Base-by-base conservation (phyloP, 2,797 vertebrate genomes). In the Sebastes diaconus region DNA sequence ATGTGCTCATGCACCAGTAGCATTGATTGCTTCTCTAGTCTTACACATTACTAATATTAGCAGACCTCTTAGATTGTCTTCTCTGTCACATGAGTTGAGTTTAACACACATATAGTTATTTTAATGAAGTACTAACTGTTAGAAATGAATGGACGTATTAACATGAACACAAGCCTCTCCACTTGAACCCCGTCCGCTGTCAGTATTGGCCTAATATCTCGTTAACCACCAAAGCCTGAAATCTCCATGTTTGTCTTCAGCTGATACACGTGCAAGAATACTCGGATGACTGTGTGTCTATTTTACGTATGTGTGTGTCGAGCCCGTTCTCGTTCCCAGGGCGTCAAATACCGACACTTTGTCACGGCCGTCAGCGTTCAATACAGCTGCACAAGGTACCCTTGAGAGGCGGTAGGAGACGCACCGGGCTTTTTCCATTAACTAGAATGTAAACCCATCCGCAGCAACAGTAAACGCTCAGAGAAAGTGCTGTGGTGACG, bases 61-160 rank as follows among this genome's bases (percentile, higher is more conserved):
- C 36, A 55, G 70, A 78, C 32, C 61, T 75, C 39, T 78, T 76
- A 78, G 59, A 80, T 77, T 13, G 58, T 65, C 25, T 52, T 80
- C 30, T 80, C 22, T 71, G 11, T 68, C 39, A 55, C 20, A 4
- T 4, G 20, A 73, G 20, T 83, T 50, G 30, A 77, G n/a, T 79
- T 75, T 39, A 85, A 75, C 57, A 72, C 59, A 72, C 24, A n/a
- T 3, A 27, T 42, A 24, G 30, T 80, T 71, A 71, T 86, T 72
- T 86, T 64, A 84, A 78, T 73, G 27, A 92, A 75, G 74, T 73
- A 73, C 60, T 84, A 80, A 79, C 46, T 9, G 22, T 80, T 74
- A 82, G 60, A 83, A 68, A 68, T 71, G 12, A 87, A 81, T 83
- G 61, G 55, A 81, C 60, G 63, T 69, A 82, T 72, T 63, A 71